These are phyloP conservation scores for Ladona fulva DNA, from an alignment of 1,140 invertebrate species.

Conservation along the genomic window DNA sequence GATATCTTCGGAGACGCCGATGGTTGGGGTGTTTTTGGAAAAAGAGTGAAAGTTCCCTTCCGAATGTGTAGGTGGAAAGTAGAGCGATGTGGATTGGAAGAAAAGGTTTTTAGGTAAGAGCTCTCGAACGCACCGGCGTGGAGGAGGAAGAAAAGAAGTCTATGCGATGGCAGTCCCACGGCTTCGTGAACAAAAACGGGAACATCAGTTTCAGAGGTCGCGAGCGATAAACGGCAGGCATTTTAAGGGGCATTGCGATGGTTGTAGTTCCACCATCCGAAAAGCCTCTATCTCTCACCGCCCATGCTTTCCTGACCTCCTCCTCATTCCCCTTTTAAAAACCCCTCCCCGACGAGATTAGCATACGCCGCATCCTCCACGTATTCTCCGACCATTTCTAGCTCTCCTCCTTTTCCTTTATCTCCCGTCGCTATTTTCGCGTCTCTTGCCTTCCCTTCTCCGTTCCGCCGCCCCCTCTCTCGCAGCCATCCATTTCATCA, in stretches of 20 bases:
- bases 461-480: neutral
- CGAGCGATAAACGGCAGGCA: slow-evolving; percentile 1
- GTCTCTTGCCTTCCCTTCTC: neutral
- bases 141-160: neutral
- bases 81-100: too few relatives aligned
- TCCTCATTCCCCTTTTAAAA: neutral
- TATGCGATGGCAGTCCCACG: too few relatives aligned
- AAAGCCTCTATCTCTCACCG: neutral
- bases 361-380: too few relatives aligned
- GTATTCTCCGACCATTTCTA: neutral
- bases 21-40: too few relatives aligned
- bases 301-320: neutral
- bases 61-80: too few relatives aligned
- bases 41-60: too few relatives aligned
- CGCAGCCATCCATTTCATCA: neutral
- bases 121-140: too few relatives aligned
- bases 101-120: too few relatives aligned
- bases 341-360: neutral
- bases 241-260: neutral
- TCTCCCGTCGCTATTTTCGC: neutral
- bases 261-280: neutral
- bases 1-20: too few relatives aligned
- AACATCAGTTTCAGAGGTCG: slow-evolving; percentile 8
- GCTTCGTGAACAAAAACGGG: neutral
- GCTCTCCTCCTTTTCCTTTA: neutral